Conservation (phyloP, 2,888 invertebrate species). For the Hydropsyche betteni region DNA sequence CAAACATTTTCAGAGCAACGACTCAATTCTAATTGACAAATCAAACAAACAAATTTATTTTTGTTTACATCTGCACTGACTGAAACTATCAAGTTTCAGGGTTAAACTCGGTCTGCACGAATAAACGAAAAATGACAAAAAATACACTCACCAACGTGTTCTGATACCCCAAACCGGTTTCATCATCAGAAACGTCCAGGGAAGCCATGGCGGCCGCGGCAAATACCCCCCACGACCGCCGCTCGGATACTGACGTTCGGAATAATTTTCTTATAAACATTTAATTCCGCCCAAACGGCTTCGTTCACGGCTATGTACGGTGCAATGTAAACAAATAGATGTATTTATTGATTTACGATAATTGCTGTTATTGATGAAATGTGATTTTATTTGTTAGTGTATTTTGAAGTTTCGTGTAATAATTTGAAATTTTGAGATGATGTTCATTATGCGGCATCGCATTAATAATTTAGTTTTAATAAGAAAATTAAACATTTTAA, state of each 20-base stretch:
- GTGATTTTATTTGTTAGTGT: too few relatives aligned
- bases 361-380: too few relatives aligned
- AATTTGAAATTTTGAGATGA: too few relatives aligned
- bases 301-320: background rate
- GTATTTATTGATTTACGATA: too few relatives aligned
- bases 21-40: background rate
- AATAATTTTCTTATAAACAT: conserved; percentile 12
- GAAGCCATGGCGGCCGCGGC: conserved; percentile 25
- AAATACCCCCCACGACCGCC: conserved; percentile 8
- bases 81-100: background rate
- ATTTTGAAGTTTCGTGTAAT: too few relatives aligned
- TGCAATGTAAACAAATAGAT: too few relatives aligned
- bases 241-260: conserved; percentile 22
- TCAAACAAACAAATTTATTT: background rate
- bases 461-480: too few relatives aligned
- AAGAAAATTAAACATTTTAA: too few relatives aligned
- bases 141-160: conserved; percentile 71
- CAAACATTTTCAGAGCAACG: background rate
- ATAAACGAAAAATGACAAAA: background rate
- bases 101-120: background rate
- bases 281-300: background rate
- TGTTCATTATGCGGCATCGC: too few relatives aligned
- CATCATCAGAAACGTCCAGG: conserved; percentile 65
- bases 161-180: conserved; percentile 75
- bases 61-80: background rate